These are phyloP conservation scores for Parnassius glacialis DNA, from an alignment of 2,888 invertebrate species.

Conservation along the genomic window DNA sequence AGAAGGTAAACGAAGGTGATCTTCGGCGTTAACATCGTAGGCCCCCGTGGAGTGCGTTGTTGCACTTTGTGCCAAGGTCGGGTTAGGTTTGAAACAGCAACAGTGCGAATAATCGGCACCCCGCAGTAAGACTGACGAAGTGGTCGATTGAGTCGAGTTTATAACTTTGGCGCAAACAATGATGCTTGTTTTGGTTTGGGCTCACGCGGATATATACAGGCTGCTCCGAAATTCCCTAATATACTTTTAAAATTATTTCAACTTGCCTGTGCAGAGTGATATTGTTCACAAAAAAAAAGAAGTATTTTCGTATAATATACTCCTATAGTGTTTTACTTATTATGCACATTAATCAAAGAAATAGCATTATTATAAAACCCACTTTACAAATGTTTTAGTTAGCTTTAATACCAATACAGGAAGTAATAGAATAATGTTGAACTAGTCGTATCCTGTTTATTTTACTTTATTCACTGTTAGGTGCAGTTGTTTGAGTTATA, in stretches of 20 bases:
- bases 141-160: constrained; percentile 35
- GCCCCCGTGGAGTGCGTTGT: constrained; percentile 25
- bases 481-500: neutral
- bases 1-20: constrained; percentile 51
- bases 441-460: neutral
- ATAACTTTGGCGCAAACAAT: constrained; percentile 42
- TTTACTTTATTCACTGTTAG: neutral
- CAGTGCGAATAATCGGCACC: constrained; percentile 11
- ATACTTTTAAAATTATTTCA: neutral
- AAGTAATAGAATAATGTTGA: neutral
- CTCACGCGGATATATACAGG: constrained; percentile 33
- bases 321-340: no score
- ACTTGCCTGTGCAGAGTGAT: no score
- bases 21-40: constrained; percentile 44
- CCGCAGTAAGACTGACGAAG: constrained; percentile 28
- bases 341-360: no score
- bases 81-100: constrained; percentile 14
- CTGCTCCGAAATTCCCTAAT: constrained; percentile 24
- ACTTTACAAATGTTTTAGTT: neutral
- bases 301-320: no score
- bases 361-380: no score
- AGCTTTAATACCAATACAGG: constrained; percentile 2
- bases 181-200: constrained; percentile 43
- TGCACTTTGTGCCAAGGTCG: constrained; percentile 12
- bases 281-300: no score